Base-by-base conservation (phyloP, 2,113 vertebrate species). In the Mustelus asterias region DNA sequence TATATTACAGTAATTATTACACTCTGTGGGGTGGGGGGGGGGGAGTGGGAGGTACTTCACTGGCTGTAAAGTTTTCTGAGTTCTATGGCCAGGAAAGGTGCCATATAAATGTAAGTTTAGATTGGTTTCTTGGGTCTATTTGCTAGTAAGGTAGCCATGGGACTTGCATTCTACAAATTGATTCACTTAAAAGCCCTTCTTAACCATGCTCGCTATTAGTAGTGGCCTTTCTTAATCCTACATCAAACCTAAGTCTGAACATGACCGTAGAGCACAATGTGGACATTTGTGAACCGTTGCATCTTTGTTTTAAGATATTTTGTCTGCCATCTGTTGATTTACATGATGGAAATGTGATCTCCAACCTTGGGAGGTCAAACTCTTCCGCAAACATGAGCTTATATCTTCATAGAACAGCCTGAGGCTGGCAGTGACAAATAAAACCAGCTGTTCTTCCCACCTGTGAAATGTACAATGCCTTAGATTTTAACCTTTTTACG, bases 301-400 rank as follows among this genome's bases (percentile, higher is more conserved):
- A 96, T 96, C 96, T 65, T 97, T 97, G 96, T 97, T 97, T 96
- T 93, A 95, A 89, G 96, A 95, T 96, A 14, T 69, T 65, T 96
- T 95, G 96, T 96, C 96, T 95, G 96, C 96, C 96, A 97, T 97
- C 97, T 97, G 97, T 97, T 98, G 97, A 96, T 97, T 97, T 97
- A 96, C 67, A 16, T 97, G 96, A 96, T 80, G 96, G 97, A 97
- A 96, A 96, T 58, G 96, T 96, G 97, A 97, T 96, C 96, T 72
- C 96, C 29, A 24, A 72, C 11, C 37, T 44, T 95, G 67, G 29
- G 33, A 95, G 48, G 94, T 70, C n/a, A 69, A 63, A 33, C 58
- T 70, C 67, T 67, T 69, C 65, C 37, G 22, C 69, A 95, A 54
- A 95, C 94, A 95, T 14, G 3, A 54, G 26, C 67, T 48, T 48